A percentile compares a stretch with the other conserved stretches of the same genome.
These are phyloP conservation scores for Campopleginae sp. DNA, from an alignment of 2,888 invertebrate genomes.

Conservation along the genomic window DNA sequence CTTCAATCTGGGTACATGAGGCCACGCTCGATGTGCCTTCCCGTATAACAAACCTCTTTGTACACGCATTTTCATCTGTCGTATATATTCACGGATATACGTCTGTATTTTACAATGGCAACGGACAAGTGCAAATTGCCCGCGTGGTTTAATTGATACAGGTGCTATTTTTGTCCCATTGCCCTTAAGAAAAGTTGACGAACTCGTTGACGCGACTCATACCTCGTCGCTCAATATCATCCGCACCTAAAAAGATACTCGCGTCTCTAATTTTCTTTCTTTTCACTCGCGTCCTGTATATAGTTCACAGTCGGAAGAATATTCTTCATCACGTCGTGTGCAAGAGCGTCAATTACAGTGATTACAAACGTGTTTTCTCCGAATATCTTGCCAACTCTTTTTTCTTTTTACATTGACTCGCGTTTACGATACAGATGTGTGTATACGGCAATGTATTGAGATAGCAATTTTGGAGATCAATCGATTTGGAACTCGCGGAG, in stretches of 20 bases:
- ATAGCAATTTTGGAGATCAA: constrained; percentile 62
- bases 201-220: background rate
- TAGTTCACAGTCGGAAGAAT: constrained; percentile 15
- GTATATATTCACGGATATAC: background rate
- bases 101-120: constrained; percentile 17
- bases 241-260: background rate
- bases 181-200: background rate
- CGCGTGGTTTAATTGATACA: background rate
- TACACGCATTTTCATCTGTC: background rate
- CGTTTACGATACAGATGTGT: background rate
- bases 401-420: background rate
- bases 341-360: constrained; percentile 63
- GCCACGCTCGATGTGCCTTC: constrained; percentile 5
- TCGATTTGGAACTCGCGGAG: constrained; percentile 52
- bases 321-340: constrained; percentile 49
- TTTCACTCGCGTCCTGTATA: constrained; percentile 9
- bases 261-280: constrained; percentile 7
- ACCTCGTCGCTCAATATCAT: background rate
- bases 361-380: constrained; percentile 54
- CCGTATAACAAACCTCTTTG: background rate
- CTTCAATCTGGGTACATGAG: constrained; percentile 37
- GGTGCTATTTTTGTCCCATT: background rate
- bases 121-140: background rate
- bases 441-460: constrained; percentile 5
- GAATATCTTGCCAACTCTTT: constrained; percentile 20